phyloP scores from a whole-genome alignment of 1,140 invertebrate species.

The Atopsyche davidsoni region DNA sequence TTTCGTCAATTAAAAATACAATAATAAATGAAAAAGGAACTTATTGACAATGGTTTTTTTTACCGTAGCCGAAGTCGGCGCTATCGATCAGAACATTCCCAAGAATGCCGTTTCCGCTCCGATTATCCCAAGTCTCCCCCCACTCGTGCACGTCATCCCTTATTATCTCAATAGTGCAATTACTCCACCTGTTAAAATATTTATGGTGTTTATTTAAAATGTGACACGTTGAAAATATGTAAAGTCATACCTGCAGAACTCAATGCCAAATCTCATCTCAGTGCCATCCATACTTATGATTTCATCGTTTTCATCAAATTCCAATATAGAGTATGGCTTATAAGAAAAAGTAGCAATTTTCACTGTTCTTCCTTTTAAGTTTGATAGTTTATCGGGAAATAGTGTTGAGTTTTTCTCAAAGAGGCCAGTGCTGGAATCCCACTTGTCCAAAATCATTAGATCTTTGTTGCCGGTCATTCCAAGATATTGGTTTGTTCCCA shows the following conservation, averaged over 20 bases:
- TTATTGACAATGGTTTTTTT: constrained; percentile 15
- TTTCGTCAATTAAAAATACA: not conserved
- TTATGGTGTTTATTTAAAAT: not conserved
- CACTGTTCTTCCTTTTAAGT: constrained; percentile 27
- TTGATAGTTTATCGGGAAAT: constrained; percentile 31
- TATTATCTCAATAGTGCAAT: constrained; percentile 45
- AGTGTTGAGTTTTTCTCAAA: constrained; percentile 22
- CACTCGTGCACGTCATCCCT: constrained; percentile 48
- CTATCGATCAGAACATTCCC: constrained; percentile 51
- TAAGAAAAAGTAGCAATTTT: constrained; percentile 31
- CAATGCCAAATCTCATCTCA: constrained; percentile 36
- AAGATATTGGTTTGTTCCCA: constrained; percentile 24
- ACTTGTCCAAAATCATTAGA: constrained; percentile 19
- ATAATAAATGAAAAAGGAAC: not conserved
- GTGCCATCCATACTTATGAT: constrained; percentile 36
- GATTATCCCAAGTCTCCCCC: constrained; percentile 54
- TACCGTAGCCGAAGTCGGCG: constrained; percentile 54
- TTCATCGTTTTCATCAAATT: constrained; percentile 21
- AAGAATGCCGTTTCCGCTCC: constrained; percentile 51
- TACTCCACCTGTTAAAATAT: constrained; percentile 40
- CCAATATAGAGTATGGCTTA: constrained; percentile 31
- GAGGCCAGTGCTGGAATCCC: constrained; percentile 7
- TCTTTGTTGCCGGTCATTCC: constrained; percentile 12
- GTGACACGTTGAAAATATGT: constrained; percentile 2
- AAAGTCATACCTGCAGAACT: constrained; percentile 32